Conservation (phyloP, 2,888 invertebrate species). For the Dynastes tityus region DNA sequence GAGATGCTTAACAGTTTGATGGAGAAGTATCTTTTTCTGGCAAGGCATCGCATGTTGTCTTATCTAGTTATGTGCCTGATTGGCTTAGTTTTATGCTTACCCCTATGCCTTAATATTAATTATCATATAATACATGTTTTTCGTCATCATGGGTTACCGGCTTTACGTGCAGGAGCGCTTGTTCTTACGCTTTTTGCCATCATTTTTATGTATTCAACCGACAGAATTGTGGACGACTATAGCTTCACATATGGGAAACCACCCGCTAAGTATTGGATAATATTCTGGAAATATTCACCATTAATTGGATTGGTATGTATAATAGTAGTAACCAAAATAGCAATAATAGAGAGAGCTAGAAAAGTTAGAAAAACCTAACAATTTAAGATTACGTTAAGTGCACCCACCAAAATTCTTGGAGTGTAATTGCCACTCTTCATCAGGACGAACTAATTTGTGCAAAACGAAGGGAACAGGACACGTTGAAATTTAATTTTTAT, state of each 20-base stretch:
- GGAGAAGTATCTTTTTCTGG: conserved; percentile 45
- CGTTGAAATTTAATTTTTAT: too few species aligned
- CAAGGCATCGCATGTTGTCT: conserved; percentile 44
- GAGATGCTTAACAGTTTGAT: conserved; percentile 45
- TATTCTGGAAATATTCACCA: conserved; percentile 52
- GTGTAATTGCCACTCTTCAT: too few species aligned
- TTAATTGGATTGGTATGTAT: conserved; percentile 48
- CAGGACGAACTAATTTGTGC: too few species aligned
- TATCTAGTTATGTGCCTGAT: conserved; percentile 39
- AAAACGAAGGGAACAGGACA: too few species aligned
- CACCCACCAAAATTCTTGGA: too few species aligned
- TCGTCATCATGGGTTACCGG: conserved; percentile 46
- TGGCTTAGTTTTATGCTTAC: conserved; percentile 28
- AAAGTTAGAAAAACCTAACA: too few species aligned
- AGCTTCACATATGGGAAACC: conserved; percentile 52
- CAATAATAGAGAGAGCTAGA: too few species aligned
- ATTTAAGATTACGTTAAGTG: too few species aligned
- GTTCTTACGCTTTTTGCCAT: conserved; percentile 46
- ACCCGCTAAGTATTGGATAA: conserved; percentile 50
- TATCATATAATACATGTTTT: conserved; percentile 42
- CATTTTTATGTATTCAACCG: conserved; percentile 52
- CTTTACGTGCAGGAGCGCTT: conserved; percentile 40
- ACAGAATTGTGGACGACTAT: conserved; percentile 53
- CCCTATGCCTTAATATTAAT: conserved; percentile 33
- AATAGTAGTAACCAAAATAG: not conserved